Evolutionary conservation across 1,140 invertebrate genomes (phyloP), one percentile per base, ranked within the genome.

Genomic region (Hylyphantes graminicola): DNA sequence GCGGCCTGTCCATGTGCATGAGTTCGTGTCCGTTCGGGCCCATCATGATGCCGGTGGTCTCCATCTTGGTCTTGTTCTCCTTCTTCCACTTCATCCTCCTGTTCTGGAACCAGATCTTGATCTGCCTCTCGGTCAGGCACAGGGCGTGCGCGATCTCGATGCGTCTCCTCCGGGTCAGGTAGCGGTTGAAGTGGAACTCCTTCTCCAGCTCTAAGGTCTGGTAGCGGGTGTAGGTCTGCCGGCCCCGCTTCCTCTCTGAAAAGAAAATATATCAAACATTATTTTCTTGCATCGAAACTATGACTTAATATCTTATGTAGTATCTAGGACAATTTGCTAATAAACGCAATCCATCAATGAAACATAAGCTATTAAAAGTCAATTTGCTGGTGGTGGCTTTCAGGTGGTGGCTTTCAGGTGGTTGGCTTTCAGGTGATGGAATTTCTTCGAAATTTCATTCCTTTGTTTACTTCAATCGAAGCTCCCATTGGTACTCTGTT

Each of bases 171-270:
- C 97, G 94, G 89, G 97, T 98, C 90, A 98, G 94, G 93, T 99
- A 98, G 90, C 85, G 97, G 54, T 85, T 85, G 65, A 85, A 85
- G 70, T 85, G 82, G 70, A 77, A 85, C 53, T 85, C 82, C 12
- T 85, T 85, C 17, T 85, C 73, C 51, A 85, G n/a, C 19, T 85
- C 82, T 53, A 85, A 65, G 54, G 82, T 99, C 92, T 99, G 97
- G 92, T 98, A 98, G 90, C 97, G 93, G 88, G 97, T 98, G 92
- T 99, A 99, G 85, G 97, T 99, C 92, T 99, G 97, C 89, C 97
- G 93, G 85, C 96, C 96, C 89, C 96, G 93, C 98, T 85, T 85
- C 65, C 82, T 67, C 61, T 92, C 96, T 94, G 82, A 51, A 85
- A 85, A 21, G 48, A 59, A 67, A 75, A 17, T 61, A 70, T 59